Percentiles rank a stretch among this genome's conserved stretches.
Evolutionary conservation across 2,797 vertebrate genomes (phyloP).

Genomic region (Sparus aurata): DNA sequence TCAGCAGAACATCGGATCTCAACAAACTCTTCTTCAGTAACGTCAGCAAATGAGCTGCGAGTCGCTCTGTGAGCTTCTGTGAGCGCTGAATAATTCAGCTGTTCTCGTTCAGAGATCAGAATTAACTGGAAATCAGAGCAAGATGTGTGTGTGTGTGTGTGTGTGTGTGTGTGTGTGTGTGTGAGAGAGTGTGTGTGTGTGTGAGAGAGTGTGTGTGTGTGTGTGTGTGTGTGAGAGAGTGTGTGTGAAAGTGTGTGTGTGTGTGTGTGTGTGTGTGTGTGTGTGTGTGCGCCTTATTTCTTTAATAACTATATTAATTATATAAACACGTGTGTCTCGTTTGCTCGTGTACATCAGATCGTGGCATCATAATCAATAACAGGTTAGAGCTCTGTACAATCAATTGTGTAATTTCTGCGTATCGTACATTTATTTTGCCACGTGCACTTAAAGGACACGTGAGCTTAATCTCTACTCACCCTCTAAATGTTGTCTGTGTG

Average conservation of each 20-base stretch:
- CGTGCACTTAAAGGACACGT: background rate
- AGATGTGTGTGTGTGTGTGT: background rate
- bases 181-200: too few species aligned
- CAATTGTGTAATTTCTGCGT: background rate
- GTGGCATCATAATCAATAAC: too few species aligned
- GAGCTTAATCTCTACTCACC: background rate
- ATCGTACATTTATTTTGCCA: background rate
- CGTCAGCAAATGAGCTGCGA: background rate
- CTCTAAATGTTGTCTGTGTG: background rate
- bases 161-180: background rate
- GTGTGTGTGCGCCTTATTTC: too few species aligned
- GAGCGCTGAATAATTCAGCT: conserved; percentile 27
- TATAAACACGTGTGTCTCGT: too few species aligned
- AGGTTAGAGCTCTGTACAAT: too few species aligned
- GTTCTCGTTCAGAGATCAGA: conserved; percentile 5
- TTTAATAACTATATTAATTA: too few species aligned
- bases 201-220: background rate
- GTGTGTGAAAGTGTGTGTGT: too few species aligned
- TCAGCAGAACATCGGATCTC: background rate
- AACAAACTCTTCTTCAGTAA: background rate
- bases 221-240: too few species aligned
- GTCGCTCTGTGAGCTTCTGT: background rate
- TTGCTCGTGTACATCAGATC: too few species aligned
- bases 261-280: background rate
- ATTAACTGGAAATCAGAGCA: conserved; percentile 16